Evolutionary conservation across 2,888 invertebrate species (phyloP), one percentile per base, ranked within the genome.

Genomic region (Colostygia pectinataria): DNA sequence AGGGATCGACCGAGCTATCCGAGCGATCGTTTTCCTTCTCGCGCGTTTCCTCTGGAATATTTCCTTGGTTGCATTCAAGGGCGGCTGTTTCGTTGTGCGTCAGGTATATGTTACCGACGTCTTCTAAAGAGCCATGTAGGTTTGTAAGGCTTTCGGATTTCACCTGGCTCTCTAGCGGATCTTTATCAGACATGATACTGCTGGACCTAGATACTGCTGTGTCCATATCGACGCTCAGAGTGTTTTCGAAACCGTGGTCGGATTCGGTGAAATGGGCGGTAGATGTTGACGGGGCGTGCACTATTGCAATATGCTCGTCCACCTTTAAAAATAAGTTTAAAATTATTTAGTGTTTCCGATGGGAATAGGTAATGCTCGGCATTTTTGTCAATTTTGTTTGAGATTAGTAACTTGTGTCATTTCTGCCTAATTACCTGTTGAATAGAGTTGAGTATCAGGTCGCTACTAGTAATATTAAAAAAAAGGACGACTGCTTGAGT

Each of bases 81-180:
- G 74, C 67, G 0, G 88, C 74, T 5, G 75, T 80, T 61, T 90
- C 90, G 48, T 85, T 83, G 61, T 88, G 89, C 5, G 84, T 85
- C 51, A 89, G 83, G 63, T 89, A 88, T 47, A 88, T 88, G 49
- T 88, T 88, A 15, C 85, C 71, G 0, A 92, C 86, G 65, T 92
- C 92, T 50, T 94, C 94, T 2, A 94, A 77, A 0, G 94, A 94
- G 0, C 95, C 95, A 61, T 94, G 93, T 0, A 95, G 83, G 68
- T 95, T 95, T 27, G 90, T 92, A 27, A 93, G 76, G 61, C 92
- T 92, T 25, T 91, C 91, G 0, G 92, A 90, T 59, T 87, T 91
- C 38, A 80, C 73, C 64, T 83, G 87, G 20, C 77, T 56, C 0
- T 85, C 82, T 27, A 87, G 72, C 0, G 80, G 80, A 13, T 89